Evolutionary conservation across 1,140 invertebrate species (phyloP).

Genomic region (Drepana arcuata): DNA sequence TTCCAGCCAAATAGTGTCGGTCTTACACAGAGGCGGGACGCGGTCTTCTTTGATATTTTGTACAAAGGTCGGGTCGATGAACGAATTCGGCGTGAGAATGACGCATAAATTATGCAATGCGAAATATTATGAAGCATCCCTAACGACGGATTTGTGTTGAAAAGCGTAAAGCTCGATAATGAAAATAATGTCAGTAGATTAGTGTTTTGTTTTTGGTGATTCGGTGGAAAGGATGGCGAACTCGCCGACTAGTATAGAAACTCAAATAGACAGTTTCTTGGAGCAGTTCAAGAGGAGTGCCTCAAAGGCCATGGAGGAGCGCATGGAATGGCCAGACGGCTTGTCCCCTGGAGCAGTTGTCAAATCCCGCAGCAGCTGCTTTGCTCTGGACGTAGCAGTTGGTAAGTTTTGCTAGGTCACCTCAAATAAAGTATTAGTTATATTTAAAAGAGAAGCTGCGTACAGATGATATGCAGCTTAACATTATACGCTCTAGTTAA

Average conservation of each 20-base stretch:
- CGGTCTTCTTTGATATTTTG: constrained; percentile 39
- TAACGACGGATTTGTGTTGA: constrained; percentile 6
- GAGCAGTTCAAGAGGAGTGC: constrained; percentile 84
- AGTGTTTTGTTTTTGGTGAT: constrained; percentile 64
- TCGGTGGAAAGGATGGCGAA: constrained; percentile 74
- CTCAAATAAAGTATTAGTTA: too few species aligned
- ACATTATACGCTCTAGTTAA: too few species aligned
- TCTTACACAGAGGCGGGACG: constrained; percentile 30
- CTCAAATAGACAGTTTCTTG: constrained; percentile 85
- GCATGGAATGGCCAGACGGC: constrained; percentile 63
- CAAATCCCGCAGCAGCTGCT: constrained; percentile 67
- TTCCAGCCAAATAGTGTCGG: constrained; percentile 41
- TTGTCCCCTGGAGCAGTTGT: constrained; percentile 47
- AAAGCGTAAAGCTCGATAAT: too few species aligned
- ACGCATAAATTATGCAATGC: constrained; percentile 29
- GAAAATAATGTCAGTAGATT: too few species aligned
- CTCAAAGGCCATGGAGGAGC: constrained; percentile 80
- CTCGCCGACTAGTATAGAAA: constrained; percentile 81
- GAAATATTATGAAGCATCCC: constrained; percentile 12
- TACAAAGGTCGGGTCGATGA: constrained; percentile 37
- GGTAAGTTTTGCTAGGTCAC: too few species aligned
- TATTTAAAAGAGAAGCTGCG: too few species aligned
- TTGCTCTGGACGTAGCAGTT: constrained; percentile 56
- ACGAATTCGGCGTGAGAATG: constrained; percentile 30
- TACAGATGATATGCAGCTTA: too few species aligned